Conservation (phyloP, 2,113 vertebrate species). For the Sturnira hondurensis region DNA sequence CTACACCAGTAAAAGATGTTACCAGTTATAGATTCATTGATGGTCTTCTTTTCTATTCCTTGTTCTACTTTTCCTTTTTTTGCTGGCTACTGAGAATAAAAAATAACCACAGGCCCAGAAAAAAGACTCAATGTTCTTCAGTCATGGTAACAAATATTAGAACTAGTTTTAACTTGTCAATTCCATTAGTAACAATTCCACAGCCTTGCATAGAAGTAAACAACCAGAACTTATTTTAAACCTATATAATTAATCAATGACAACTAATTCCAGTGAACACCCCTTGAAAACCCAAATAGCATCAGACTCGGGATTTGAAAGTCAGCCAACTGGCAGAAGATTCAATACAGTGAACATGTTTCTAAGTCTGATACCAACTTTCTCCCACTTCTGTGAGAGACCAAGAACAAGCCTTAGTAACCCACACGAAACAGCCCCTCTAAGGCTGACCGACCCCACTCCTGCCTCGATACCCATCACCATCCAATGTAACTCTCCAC, state of each 20-base stretch:
- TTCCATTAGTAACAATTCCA: conserved; percentile 40
- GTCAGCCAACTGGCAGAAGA: not conserved
- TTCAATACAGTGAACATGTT: not conserved
- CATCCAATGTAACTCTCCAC: not conserved
- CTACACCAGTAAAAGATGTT: not conserved
- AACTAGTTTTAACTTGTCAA: not conserved
- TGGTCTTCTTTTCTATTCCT: not conserved
- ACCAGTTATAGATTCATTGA: not conserved
- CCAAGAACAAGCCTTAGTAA: not conserved
- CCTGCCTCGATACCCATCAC: not conserved
- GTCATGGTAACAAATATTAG: not conserved
- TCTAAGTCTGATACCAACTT: not conserved
- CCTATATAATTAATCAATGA: conserved; percentile 40
- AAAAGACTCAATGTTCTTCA: not conserved
- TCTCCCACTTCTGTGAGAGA: not conserved
- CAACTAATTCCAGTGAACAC: not conserved
- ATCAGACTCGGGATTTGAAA: conserved; percentile 22
- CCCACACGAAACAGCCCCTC: not conserved
- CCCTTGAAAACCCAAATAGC: not conserved
- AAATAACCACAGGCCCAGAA: not conserved
- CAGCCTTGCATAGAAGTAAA: not conserved
- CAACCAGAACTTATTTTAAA: conserved; percentile 30
- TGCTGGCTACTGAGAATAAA: not conserved
- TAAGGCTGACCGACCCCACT: not conserved
- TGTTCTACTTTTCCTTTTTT: conserved; percentile 10